phyloP scores from a whole-genome alignment of 2,888 invertebrate genomes.

The Drosophila gaucha region DNA sequence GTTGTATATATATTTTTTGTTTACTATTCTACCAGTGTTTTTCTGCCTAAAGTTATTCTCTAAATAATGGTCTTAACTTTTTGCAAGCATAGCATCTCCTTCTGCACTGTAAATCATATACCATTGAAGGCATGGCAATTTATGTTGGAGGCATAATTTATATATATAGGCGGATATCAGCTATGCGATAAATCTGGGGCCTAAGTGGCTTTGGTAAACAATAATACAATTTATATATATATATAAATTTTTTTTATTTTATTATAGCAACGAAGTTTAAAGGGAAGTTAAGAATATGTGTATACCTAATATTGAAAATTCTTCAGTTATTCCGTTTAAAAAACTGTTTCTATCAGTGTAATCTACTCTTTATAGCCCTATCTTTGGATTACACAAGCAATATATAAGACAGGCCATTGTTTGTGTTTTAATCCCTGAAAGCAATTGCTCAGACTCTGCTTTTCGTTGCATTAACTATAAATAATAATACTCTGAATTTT shows the following conservation, averaged over 20 bases:
- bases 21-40: conserved; percentile 38
- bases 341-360: not conserved
- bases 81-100: conserved; percentile 27
- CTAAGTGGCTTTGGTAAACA: conserved; percentile 36
- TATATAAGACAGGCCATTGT: not conserved
- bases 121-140: conserved; percentile 33
- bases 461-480: conserved; percentile 32
- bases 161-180: not conserved
- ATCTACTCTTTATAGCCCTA: too few relatives aligned
- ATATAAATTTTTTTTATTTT: not conserved
- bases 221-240: conserved; percentile 9
- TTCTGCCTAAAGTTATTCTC: conserved; percentile 33
- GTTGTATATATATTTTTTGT: conserved; percentile 17
- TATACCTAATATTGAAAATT: not conserved
- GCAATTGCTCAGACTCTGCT: conserved; percentile 19
- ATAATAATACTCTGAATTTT: conserved; percentile 31
- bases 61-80: conserved; percentile 58
- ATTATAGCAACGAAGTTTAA: not conserved
- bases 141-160: conserved; percentile 6
- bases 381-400: not conserved
- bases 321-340: not conserved
- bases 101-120: conserved; percentile 50
- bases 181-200: conserved; percentile 46
- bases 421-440: conserved; percentile 10
- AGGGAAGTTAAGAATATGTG: not conserved